phyloP scores from a whole-genome alignment of 1,140 invertebrate genomes.

The Diabrotica undecimpunctata region DNA sequence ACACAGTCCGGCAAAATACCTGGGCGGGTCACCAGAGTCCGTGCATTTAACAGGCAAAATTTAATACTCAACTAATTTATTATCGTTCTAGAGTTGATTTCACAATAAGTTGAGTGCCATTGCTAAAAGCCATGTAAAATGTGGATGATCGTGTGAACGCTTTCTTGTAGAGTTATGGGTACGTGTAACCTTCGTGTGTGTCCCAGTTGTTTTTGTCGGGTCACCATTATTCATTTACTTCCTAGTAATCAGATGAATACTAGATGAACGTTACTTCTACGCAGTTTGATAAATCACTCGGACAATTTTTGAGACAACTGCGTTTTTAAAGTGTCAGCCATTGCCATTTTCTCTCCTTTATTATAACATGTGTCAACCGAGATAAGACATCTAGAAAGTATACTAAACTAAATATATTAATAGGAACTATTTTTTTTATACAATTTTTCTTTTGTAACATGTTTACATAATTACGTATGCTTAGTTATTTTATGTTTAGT shows the following conservation, averaged over 20 bases:
- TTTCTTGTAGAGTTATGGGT: constrained; percentile 9
- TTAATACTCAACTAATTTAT: constrained; percentile 35
- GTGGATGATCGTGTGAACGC: constrained; percentile 33
- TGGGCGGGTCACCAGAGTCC: constrained; percentile 29
- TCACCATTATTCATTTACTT: constrained; percentile 1
- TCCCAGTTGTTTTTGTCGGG: constrained; percentile 5
- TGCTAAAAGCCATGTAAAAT: constrained; percentile 20
- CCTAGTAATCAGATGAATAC: neutral
- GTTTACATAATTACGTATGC: too few relatives aligned
- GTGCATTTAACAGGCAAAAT: constrained; percentile 24
- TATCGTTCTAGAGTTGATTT: constrained; percentile 29
- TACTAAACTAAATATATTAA: too few relatives aligned
- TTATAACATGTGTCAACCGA: too few relatives aligned
- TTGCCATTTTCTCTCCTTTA: neutral
- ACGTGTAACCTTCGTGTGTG: constrained; percentile 9
- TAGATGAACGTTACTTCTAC: neutral
- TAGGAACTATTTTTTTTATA: too few relatives aligned
- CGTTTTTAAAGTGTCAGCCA: neutral
- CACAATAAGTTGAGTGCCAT: constrained; percentile 25
- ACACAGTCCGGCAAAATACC: constrained; percentile 20
- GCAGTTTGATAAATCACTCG: neutral
- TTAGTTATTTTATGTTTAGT: too few relatives aligned
- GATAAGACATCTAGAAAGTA: too few relatives aligned
- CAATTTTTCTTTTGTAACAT: too few relatives aligned
- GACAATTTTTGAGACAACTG: neutral